phyloP scores from a whole-genome alignment of 2,113 vertebrate species.

The Excalfactoria chinensis region DNA sequence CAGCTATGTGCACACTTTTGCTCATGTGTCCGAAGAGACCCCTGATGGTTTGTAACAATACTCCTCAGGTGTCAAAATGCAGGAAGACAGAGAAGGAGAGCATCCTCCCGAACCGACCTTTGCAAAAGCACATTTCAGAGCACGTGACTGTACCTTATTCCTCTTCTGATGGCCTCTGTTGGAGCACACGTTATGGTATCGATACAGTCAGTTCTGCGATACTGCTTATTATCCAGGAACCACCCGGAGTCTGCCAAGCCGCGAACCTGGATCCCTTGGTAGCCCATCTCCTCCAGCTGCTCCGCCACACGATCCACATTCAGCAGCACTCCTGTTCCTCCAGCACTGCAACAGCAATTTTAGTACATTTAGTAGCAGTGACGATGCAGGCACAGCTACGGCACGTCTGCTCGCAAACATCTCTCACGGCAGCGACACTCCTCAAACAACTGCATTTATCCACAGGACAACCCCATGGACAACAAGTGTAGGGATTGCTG shows the following conservation, averaged over 20 bases:
- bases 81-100: background rate
- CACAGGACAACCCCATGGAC: background rate
- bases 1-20: background rate
- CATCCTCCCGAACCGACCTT: background rate
- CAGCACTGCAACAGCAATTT: constrained; percentile 82
- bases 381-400: accelerated
- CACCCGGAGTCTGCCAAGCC: constrained; percentile 95
- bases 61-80: background rate
- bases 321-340: constrained; percentile 94
- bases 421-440: background rate
- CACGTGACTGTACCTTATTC: constrained; percentile 86
- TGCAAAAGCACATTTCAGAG: background rate
- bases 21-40: background rate
- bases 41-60: background rate
- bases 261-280: constrained; percentile 90
- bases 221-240: constrained; percentile 98
- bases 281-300: constrained; percentile 88
- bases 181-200: constrained; percentile 90
- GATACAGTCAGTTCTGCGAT: constrained; percentile 89
- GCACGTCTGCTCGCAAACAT: accelerated
- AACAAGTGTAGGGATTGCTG: background rate
- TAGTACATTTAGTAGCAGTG: background rate
- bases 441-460: background rate
- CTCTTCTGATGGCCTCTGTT: constrained; percentile 94
- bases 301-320: constrained; percentile 94